Evolutionary conservation across 2,888 invertebrate species (phyloP), one percentile per base, ranked within the genome.

Genomic region (Polietes domitor): DNA sequence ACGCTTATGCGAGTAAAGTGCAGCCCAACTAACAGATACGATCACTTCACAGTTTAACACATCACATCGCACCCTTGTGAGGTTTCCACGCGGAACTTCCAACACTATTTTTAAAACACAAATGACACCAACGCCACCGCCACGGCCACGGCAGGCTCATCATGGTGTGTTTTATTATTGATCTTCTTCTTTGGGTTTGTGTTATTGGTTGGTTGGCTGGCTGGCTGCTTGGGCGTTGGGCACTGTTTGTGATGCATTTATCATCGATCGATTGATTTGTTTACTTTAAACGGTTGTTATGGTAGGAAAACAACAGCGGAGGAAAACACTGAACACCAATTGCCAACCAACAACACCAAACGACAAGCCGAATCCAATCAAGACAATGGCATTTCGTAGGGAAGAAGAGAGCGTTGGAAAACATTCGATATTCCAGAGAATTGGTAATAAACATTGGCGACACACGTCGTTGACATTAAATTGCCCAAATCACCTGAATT

Each of bases 401-500:
- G n/a, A n/a, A n/a, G n/a, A n/a, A n/a, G n/a, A n/a, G n/a, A 28
- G n/a, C 50, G n/a, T 43, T 10, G 50, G 7, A 19, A 41, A 12
- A 41, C 37, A 15, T 10, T 80, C 10, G 32, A 78, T 58, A 79
- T 47, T 43, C 19, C 12, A 55, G 68, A 70, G 70, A 74, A 71
- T 63, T 63, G 43, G 80, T 80, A 86, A 85, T 83, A 85, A 86
- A 84, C 85, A 85, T 73, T 84, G 85, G 83, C 90, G 91, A 89
- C 89, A 90, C 91, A 90, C 92, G 88, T 89, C 91, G 89, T 89
- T 90, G 90, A 89, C 90, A 90, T 90, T 90, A 89, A 91, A 91
- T 92, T 91, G 90, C 89, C 92, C 91, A 90, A 90, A 84, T 84
- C 81, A 84, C 84, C 84, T 84, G 84, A 90, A 90, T 87, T 91